Conservation (phyloP, 1,140 invertebrate species). For the Drosophila simulans region DNA sequence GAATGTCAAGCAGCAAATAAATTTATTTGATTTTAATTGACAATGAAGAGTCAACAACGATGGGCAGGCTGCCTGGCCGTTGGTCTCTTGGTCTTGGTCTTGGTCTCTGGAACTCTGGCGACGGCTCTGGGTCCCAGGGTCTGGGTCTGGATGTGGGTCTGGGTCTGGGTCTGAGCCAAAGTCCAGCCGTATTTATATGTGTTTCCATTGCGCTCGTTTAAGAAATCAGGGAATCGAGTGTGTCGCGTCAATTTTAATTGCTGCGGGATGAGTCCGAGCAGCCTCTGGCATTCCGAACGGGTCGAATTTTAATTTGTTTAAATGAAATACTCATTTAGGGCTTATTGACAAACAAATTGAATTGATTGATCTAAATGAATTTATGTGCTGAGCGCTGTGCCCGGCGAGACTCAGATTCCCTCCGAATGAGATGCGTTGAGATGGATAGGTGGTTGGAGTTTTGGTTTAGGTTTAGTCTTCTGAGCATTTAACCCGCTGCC, state of each 20-base stretch:
- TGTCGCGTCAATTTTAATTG: constrained; percentile 77
- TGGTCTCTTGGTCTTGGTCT: constrained; percentile 25
- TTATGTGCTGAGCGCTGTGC: constrained; percentile 72
- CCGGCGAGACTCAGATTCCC: constrained; percentile 7
- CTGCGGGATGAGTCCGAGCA: constrained; percentile 44
- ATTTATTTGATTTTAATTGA: constrained; percentile 84
- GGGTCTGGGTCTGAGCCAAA: constrained; percentile 49
- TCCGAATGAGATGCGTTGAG: background rate
- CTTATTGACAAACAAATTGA: constrained; percentile 85
- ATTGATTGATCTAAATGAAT: constrained; percentile 85
- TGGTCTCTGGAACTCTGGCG: constrained; percentile 2
- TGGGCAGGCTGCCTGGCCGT: constrained; percentile 38
- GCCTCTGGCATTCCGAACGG: constrained; percentile 72
- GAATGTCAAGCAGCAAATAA: constrained; percentile 83
- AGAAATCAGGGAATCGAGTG: constrained; percentile 55
- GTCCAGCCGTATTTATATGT: constrained; percentile 55
- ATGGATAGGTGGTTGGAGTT: background rate
- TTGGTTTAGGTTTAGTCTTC: constrained; percentile 8
- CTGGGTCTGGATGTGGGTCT: constrained; percentile 33
- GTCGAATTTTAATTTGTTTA: constrained; percentile 84
- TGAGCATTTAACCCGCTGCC: constrained; percentile 39
- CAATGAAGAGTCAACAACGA: constrained; percentile 78
- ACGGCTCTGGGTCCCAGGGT: background rate
- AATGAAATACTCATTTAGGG: constrained; percentile 84
- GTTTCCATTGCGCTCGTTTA: constrained; percentile 59